Evolutionary conservation across 2,797 vertebrate species (phyloP).

Genomic region (Phataginus tetradactyla): DNA sequence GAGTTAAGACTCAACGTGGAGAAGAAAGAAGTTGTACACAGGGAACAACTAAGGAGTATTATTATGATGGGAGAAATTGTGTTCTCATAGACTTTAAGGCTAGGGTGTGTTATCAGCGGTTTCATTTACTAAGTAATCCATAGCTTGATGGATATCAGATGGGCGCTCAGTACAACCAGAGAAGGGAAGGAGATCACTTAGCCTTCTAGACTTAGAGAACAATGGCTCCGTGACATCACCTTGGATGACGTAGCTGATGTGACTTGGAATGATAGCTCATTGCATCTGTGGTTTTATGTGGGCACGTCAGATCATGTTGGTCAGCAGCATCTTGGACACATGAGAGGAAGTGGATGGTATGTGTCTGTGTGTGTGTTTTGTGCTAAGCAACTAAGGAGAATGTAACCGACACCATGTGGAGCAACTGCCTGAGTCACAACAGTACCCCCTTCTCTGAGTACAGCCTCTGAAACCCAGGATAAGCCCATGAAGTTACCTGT

Average conservation of each 20-base stretch:
- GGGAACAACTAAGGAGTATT: neutral
- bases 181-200: neutral
- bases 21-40: neutral
- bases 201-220: neutral
- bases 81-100: neutral
- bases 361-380: neutral
- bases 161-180: neutral
- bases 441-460: neutral
- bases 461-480: neutral
- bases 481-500: too few species aligned
- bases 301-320: neutral
- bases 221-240: neutral
- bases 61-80: neutral
- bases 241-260: neutral
- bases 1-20: neutral
- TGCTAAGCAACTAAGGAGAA: neutral
- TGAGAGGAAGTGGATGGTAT: neutral
- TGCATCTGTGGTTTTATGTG: neutral
- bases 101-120: neutral
- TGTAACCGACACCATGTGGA: neutral
- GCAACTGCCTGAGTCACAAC: neutral
- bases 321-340: neutral
- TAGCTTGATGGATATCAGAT: constrained; percentile 9
- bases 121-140: constrained; percentile 35
- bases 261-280: neutral